Evolutionary conservation across 2,113 vertebrate genomes (phyloP).

Genomic region (Verasper variegatus): DNA sequence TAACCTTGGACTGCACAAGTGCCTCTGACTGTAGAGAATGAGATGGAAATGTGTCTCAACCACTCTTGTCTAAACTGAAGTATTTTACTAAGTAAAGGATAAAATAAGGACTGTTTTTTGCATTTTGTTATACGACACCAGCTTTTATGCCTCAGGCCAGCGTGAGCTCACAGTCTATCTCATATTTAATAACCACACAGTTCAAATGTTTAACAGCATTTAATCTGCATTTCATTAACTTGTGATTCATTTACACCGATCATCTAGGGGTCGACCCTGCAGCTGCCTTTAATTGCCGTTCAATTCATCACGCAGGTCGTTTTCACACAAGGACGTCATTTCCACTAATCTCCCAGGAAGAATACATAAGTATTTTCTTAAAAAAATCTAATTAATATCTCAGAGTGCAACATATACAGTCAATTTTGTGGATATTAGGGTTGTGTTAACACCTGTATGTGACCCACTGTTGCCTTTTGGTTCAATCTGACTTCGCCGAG

Average conservation of each 20-base stretch:
- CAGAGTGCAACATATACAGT: too few relatives aligned
- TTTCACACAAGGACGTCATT: constrained; percentile 26
- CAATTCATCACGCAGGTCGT: constrained; percentile 33
- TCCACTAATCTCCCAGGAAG: constrained; percentile 17
- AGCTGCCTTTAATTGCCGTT: constrained; percentile 33
- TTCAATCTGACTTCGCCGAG: too few relatives aligned
- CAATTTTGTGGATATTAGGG: background rate
- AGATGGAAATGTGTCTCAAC: constrained; percentile 1
- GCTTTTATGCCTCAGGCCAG: background rate
- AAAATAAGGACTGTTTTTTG: background rate
- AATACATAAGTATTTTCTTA: background rate
- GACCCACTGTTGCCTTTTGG: too few relatives aligned
- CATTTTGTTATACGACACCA: too few relatives aligned
- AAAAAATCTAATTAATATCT: too few relatives aligned
- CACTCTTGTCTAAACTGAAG: background rate
- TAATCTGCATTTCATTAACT: constrained; percentile 31
- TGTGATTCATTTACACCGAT: constrained; percentile 9
- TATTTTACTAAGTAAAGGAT: background rate
- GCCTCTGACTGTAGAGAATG: constrained; percentile 13
- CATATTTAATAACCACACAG: background rate
- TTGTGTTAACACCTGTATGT: too few relatives aligned
- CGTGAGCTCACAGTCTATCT: background rate
- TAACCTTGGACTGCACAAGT: background rate
- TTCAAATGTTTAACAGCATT: constrained; percentile 15
- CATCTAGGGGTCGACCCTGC: constrained; percentile 13